Base-by-base conservation (phyloP, 2,888 invertebrate species). In the Terebella lapidaria region DNA sequence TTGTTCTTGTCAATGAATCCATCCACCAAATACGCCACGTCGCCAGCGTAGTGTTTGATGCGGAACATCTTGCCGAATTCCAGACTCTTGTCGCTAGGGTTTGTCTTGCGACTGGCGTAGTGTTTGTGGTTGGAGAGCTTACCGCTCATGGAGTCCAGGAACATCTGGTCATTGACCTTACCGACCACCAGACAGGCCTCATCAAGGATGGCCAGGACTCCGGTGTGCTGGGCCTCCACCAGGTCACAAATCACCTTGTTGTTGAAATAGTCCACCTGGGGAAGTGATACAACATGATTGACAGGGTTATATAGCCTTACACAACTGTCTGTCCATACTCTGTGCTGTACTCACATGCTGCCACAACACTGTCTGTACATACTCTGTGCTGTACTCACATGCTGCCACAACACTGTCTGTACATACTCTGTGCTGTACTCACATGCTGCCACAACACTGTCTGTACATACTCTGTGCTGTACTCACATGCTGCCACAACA, bases 1-100 rank as follows among this genome's bases (percentile, higher is more conserved):
- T 90, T 93, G 83, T 97, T 97, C 84, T 97, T 97, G 81, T 97
- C 96, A 81, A 97, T 86, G 83, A 97, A 97, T 0, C 94, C 94
- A 15, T 85, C 84, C 22, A 94, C 86, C 58, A 87, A 87, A 83
- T 97, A 97, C 18, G 91, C 90, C 28, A 97, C 97, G 75, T 95
- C 93, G 2, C 97, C 97, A 0, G 97, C 97, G 80, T 97, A 97
- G 81, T 97, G 97, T 18, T 5, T 22, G 49, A 35, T 35, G n/a
- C 42, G n/a, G 42, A 35, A 35, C 42, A 35, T 35, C n/a, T 10
- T 35, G n/a, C n/a, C 42, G n/a, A 35, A 35, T n/a, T 35, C 42
- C 10, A 35, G 10, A 15, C 10, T 15, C 42, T 35, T 35, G 42
- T 35, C 42, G 10, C n/a, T 10, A 15, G 42, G 42, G 49, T 49